These are phyloP conservation scores for Caenorhabditis afra DNA, from an alignment of 2,888 invertebrate species.

Conservation along the genomic window DNA sequence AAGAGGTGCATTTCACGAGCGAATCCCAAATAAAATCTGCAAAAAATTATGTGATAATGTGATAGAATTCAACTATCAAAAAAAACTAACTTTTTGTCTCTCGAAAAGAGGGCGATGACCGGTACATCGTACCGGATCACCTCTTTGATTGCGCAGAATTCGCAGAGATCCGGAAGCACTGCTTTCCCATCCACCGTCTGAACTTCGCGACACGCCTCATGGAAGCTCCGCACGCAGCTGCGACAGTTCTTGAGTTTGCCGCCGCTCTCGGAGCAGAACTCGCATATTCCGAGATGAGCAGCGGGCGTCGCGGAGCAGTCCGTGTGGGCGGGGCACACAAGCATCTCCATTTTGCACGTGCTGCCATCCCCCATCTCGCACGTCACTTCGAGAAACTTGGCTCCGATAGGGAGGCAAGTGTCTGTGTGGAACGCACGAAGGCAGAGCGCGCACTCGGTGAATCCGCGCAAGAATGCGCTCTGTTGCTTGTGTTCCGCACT, in stretches of 20 bases:
- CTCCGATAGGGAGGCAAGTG: conserved; percentile 10
- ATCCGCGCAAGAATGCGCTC: conserved; percentile 3
- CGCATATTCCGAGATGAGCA: neutral
- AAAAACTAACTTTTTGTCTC: too few relatives aligned
- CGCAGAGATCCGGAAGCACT: neutral
- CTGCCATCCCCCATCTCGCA: neutral
- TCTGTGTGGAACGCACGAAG: conserved; percentile 30
- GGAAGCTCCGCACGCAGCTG: neutral
- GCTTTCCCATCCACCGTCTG: neutral
- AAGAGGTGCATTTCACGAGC: too few relatives aligned
- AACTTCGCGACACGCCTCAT: conserved; percentile 4
- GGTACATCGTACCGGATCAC: conserved; percentile 7
- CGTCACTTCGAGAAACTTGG: conserved; percentile 7
- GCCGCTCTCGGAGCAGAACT: neutral
- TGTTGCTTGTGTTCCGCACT: conserved; percentile 11
- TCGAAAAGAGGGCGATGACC: neutral
- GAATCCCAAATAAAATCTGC: too few relatives aligned
- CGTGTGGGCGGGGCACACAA: neutral
- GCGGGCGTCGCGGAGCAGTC: neutral
- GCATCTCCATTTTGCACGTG: neutral
- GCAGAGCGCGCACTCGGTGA: conserved; percentile 22
- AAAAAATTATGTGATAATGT: too few relatives aligned
- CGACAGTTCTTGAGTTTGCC: too few relatives aligned
- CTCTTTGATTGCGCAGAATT: neutral
- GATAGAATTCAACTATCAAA: too few relatives aligned